Base-by-base conservation (phyloP, 2,888 invertebrate genomes). In the Aromia moschata region DNA sequence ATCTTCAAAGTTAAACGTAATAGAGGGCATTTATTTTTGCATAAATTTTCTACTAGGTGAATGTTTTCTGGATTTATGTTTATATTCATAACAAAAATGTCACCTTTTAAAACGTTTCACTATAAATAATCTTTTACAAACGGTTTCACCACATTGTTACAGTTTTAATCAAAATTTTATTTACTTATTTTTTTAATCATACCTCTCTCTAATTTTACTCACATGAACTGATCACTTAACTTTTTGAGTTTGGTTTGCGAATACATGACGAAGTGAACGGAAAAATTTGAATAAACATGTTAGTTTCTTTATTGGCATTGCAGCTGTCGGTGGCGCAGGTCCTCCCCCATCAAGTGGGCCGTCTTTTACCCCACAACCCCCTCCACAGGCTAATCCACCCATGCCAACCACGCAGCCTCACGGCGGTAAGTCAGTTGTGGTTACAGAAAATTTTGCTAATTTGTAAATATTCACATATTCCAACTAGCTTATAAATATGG, bases 351-450 rank as follows among this genome's bases (percentile, higher is more conserved):
- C 85, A 65, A 75, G 80, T 57, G 86, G 85, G 37, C 86, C 86
- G 1, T 85, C 87, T 7, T 87, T 85, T 82, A 84, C 87, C 65
- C 87, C 87, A 46, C 87, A 86, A 52, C 86, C 87, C 25, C 87
- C 87, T 40, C 88, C 85, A 54, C 87, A 87, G 75, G 85, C 84
- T 73, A 80, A 80, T 64, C 78, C 77, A 44, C 74, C 74, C 33
- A 79, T 81, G 58, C 81, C 80, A 45, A 78, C 81, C 54, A 80
- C 81, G 47, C 80, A 81, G 67, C 81, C 81, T 40, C 82, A 83
- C 70, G 82, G 82, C 74, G 82, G 82, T 82, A 76, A 67, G 64
- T 60, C 36, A 53, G 37, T 31, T 20, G 5, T 17, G 16, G 40
- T 25, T 7, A 25, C 25, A 25, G n/a, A n/a, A n/a, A n/a, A n/a